phyloP scores from a whole-genome alignment of 2,797 vertebrate species.

The Serranus cabrilla region DNA sequence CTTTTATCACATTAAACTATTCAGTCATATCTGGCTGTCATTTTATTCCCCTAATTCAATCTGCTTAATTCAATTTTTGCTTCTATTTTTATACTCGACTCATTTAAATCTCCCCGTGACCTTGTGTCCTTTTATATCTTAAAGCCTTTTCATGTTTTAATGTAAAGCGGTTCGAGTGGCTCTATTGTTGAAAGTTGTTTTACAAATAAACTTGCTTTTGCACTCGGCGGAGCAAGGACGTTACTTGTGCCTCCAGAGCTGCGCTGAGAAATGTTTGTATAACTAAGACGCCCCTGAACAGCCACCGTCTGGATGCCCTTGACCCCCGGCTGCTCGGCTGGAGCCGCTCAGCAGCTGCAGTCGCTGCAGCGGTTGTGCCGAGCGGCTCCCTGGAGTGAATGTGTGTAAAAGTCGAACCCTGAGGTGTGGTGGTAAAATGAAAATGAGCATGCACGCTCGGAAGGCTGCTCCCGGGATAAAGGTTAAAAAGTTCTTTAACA shows the following conservation, averaged over 20 bases:
- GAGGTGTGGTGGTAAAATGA: constrained; percentile 25
- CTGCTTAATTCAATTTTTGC: background rate
- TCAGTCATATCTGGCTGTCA: background rate
- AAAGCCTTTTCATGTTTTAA: background rate
- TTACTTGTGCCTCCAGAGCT: constrained; percentile 39
- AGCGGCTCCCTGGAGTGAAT: constrained; percentile 46
- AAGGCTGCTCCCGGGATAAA: constrained; percentile 37
- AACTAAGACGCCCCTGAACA: constrained; percentile 52
- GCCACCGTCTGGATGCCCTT: constrained; percentile 55
- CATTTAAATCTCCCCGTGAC: background rate
- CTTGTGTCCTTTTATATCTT: background rate
- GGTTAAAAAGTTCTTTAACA: constrained; percentile 35
- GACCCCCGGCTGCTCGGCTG: constrained; percentile 55
- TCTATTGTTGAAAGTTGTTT: constrained; percentile 3
- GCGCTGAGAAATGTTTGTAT: constrained; percentile 56
- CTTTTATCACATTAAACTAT: background rate
- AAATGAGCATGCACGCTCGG: constrained; percentile 33
- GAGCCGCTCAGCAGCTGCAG: constrained; percentile 36
- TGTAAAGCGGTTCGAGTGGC: background rate
- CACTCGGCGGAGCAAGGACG: constrained; percentile 33
- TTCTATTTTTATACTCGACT: background rate
- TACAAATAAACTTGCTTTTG: constrained; percentile 12
- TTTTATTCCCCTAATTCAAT: background rate
- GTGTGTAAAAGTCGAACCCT: constrained; percentile 40
- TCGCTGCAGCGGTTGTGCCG: background rate